A percentile compares a stretch with the other conserved stretches of the same genome.
Conservation (phyloP, 2,113 vertebrate species). For the Beaufortia kweichowensis region DNA sequence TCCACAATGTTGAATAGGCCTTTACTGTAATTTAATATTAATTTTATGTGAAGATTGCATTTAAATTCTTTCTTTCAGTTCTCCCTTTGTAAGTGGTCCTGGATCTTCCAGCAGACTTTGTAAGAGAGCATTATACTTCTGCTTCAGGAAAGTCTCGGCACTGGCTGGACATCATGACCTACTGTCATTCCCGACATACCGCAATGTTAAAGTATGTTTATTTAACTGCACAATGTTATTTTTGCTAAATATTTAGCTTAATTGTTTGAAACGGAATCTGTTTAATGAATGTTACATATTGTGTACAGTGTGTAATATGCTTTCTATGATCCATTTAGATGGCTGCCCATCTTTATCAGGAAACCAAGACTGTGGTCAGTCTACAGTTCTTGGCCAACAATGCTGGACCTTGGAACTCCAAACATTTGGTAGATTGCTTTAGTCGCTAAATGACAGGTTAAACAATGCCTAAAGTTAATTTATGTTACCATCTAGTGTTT, state of each 20-base stretch:
- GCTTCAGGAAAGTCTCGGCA: slow-evolving; percentile 63
- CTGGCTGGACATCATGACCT: slow-evolving; percentile 60
- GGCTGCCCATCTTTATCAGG: slow-evolving; percentile 58
- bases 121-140: slow-evolving; percentile 72
- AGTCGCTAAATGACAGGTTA: slow-evolving; percentile 41
- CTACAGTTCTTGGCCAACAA: slow-evolving; percentile 58
- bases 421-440: slow-evolving; percentile 63
- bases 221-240: too few relatives aligned
- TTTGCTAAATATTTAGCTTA: neutral
- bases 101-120: slow-evolving; percentile 72
- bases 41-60: too few relatives aligned
- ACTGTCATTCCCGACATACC: slow-evolving; percentile 66
- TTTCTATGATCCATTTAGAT: slow-evolving; percentile 48
- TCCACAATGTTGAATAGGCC: too few relatives aligned
- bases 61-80: slow-evolving; percentile 60
- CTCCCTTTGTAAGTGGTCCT: slow-evolving; percentile 68
- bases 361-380: slow-evolving; percentile 53
- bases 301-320: neutral
- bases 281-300: neutral
- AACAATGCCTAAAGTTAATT: neutral
- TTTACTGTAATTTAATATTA: neutral
- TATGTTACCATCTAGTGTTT: neutral
- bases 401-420: slow-evolving; percentile 65
- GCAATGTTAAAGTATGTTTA: slow-evolving; percentile 67
- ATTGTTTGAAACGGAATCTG: neutral